A percentile compares a stretch with the other conserved stretches of the same genome.
Evolutionary conservation across 2,888 invertebrate genomes (phyloP).

Genomic region (Drosophila multiciliata): DNA sequence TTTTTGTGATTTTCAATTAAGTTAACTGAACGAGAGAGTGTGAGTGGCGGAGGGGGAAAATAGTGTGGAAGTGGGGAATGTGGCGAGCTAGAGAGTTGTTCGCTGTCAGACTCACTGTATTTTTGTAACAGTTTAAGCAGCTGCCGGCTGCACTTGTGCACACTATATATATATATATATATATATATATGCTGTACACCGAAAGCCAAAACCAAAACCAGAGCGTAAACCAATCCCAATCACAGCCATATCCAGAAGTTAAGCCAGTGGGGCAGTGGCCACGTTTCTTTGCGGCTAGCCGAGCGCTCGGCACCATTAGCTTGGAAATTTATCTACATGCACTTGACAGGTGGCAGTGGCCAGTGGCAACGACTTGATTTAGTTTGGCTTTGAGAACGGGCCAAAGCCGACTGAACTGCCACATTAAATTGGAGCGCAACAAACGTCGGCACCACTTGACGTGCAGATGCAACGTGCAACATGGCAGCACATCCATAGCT

Average conservation of each 20-base stretch:
- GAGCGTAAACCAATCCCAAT: conserved; percentile 14
- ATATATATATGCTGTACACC: conserved; percentile 4
- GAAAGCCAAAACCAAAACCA: not conserved
- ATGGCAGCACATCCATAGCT: conserved; percentile 41
- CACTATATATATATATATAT: conserved; percentile 8
- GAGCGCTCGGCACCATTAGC: conserved; percentile 70
- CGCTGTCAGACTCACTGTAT: conserved; percentile 49
- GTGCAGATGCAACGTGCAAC: conserved; percentile 24
- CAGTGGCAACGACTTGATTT: conserved; percentile 63
- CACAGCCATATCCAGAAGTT: conserved; percentile 25
- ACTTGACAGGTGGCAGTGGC: conserved; percentile 72
- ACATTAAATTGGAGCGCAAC: conserved; percentile 73
- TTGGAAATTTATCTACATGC: conserved; percentile 77
- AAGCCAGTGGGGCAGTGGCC: conserved; percentile 22
- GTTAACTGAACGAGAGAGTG: conserved; percentile 60
- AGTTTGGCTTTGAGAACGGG: conserved; percentile 41
- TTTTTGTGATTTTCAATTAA: conserved; percentile 82
- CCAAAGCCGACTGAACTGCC: conserved; percentile 51
- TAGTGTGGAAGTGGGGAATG: not conserved
- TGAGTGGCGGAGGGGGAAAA: not conserved
- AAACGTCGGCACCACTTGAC: conserved; percentile 62
- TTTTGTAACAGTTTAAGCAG: conserved; percentile 66
- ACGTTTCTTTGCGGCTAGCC: conserved; percentile 64
- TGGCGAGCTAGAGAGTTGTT: conserved; percentile 9
- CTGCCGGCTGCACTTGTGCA: conserved; percentile 57